phyloP scores from a whole-genome alignment of 2,113 vertebrate genomes.

The Marcusenius ussheri region DNA sequence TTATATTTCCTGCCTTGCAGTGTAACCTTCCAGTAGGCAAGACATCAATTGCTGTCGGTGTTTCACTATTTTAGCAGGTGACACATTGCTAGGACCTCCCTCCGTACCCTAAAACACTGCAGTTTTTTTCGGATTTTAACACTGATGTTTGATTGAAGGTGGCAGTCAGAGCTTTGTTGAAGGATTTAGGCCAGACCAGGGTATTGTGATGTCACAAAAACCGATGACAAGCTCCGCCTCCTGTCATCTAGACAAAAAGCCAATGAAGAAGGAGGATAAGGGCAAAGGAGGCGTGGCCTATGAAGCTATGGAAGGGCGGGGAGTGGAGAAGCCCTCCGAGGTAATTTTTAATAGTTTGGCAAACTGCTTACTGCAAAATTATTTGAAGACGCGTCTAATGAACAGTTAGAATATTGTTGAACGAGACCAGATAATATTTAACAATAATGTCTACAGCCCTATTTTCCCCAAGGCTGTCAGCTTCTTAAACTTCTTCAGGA shows the following conservation, averaged over 20 bases:
- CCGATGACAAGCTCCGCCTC: background rate
- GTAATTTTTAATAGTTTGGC: background rate
- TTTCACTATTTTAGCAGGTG: background rate
- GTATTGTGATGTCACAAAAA: background rate
- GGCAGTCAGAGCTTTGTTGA: background rate
- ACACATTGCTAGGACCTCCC: background rate
- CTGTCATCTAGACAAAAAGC: constrained; percentile 22
- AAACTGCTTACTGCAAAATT: background rate
- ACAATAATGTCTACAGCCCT: background rate
- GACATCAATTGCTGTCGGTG: background rate
- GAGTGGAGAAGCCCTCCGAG: constrained; percentile 22
- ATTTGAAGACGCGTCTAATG: background rate
- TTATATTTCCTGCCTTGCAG: background rate
- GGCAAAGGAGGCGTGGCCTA: constrained; percentile 23
- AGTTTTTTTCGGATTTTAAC: background rate
- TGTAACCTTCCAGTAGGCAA: background rate
- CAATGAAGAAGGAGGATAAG: constrained; percentile 25
- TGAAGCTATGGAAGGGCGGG: constrained; percentile 26
- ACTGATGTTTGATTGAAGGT: background rate
- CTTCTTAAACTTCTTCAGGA: background rate
- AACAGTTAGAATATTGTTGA: background rate
- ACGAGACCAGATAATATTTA: background rate
- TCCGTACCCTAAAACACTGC: background rate
- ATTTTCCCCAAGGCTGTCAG: background rate
- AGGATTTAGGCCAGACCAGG: background rate